Evolutionary conservation across 2,113 vertebrate genomes (phyloP).

Genomic region (Melanocharis versteri): DNA sequence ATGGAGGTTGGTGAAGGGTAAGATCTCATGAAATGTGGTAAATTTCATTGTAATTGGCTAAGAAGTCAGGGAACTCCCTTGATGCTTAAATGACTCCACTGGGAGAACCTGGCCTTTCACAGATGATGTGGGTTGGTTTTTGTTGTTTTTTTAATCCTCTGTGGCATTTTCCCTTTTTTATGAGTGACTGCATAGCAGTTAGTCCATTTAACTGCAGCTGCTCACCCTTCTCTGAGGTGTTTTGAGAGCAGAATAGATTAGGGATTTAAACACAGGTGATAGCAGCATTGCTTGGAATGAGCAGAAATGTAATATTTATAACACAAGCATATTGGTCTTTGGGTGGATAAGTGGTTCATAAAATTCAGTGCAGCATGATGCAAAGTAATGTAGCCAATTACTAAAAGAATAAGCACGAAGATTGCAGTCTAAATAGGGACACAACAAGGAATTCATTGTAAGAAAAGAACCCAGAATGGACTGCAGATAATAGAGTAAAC

Average conservation of each 20-base stretch:
- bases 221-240: not conserved
- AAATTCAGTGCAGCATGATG: conserved; percentile 52
- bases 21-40: not conserved
- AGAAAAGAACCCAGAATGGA: not conserved
- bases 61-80: not conserved
- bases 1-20: not conserved
- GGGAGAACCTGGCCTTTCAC: not conserved
- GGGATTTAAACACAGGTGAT: conserved; percentile 50
- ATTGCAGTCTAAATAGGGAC: conserved; percentile 15
- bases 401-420: conserved; percentile 34
- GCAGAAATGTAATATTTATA: conserved; percentile 55
- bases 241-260: conserved; percentile 11
- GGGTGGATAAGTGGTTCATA: conserved; percentile 37
- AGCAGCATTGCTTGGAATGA: conserved; percentile 17
- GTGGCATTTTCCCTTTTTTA: not conserved
- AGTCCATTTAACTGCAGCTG: conserved; percentile 36
- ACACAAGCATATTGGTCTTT: conserved; percentile 46
- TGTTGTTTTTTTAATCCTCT: not conserved
- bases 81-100: not conserved
- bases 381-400: conserved; percentile 35
- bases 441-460: conserved; percentile 12
- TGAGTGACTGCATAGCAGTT: not conserved
- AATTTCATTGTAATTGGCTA: not conserved
- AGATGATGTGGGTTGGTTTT: not conserved
- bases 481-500: conserved; percentile 6